These are phyloP conservation scores for Chiloscyllium plagiosum DNA, from an alignment of 2,113 vertebrate species.

Conservation along the genomic window DNA sequence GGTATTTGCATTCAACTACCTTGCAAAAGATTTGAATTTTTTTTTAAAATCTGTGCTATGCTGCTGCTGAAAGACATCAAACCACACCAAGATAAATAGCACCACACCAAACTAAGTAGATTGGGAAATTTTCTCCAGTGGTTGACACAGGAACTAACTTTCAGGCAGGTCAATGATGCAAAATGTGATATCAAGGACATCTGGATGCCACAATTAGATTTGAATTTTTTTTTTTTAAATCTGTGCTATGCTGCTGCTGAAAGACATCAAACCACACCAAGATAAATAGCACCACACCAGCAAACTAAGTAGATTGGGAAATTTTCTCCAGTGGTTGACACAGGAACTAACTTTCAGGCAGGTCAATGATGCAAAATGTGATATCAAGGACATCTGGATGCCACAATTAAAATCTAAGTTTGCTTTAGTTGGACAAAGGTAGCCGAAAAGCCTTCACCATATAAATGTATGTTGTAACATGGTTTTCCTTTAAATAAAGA, in stretches of 20 bases:
- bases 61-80: no score
- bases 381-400: background rate
- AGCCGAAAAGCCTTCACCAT: background rate
- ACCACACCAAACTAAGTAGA: no score
- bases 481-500: background rate
- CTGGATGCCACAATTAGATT: no score
- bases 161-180: background rate
- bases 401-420: background rate
- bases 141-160: background rate
- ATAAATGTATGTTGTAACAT: background rate
- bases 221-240: background rate
- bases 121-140: background rate
- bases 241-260: background rate
- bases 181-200: background rate
- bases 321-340: background rate
- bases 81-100: no score
- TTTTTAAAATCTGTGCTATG: background rate
- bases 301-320: no score
- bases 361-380: background rate
- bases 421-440: background rate
- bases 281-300: no score
- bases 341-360: background rate
- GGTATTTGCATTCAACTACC: background rate
- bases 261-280: no score
- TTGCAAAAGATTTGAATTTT: background rate